Base-by-base conservation (phyloP, 2,888 invertebrate species). In the Erannis defoliaria region DNA sequence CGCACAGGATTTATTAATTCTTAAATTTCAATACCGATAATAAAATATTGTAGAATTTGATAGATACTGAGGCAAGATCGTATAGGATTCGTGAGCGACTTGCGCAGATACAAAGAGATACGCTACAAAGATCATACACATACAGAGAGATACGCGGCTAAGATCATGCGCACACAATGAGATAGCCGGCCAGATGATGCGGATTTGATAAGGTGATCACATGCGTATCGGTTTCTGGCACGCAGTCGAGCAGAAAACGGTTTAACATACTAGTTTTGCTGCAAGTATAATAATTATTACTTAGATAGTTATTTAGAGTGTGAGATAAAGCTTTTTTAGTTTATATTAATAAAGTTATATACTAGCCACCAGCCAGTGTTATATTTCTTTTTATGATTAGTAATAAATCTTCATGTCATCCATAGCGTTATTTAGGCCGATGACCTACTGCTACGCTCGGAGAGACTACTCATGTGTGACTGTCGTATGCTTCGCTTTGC, bases 171-270 rank as follows among this genome's bases (percentile, higher is more conserved):
- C 86, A 83, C 77, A 51, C 21, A 42, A 14, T 37, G 33, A 51
- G 60, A 60, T 60, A 60, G 54, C 74, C 76, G 37, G 31, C 5
- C 4, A 42, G 67, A 90, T 90, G 86, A 85, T 85, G 86, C 78
- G 82, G 85, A 83, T 78, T 58, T 83, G 90, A 90, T 91, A 90
- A 83, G 82, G 80, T 81, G 84, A 88, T 89, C 86, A 84, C 81
- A 81, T 79, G 75, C 77, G 78, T 88, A 88, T 90, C 85, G 73
- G 78, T 88, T 86, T 85, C 88, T 81, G 77, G 81, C 76, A 68
- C 69, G 70, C 75, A 77, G 77, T 38, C 38, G 84, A 83, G 46
- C 83, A 84, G 29, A 42, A 21, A 37, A 55, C 37, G 1, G 45
- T 37, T 40, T 46, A 54, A 49, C 31, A 58, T 55, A 23, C 26